Conservation (phyloP, 2,888 invertebrate genomes). For the Phalera bucephala region DNA sequence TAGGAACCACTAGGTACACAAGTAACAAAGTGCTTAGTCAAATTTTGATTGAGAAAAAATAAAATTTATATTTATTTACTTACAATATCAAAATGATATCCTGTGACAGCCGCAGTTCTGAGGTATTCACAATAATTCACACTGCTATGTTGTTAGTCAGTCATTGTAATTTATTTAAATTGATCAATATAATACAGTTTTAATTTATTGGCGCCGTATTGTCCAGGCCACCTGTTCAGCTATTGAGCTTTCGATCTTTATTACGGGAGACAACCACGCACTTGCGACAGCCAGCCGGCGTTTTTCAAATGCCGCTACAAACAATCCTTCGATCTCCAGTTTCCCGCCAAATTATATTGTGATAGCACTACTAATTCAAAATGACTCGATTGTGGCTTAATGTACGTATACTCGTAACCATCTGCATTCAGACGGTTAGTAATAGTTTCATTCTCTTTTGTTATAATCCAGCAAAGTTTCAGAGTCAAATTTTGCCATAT, state of each 20-base stretch:
- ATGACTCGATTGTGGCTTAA: no score
- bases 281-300: slow-evolving; percentile 42
- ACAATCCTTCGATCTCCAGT: slow-evolving; percentile 23
- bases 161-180: background rate
- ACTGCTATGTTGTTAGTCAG: background rate
- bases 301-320: slow-evolving; percentile 48
- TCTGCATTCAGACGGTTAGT: no score
- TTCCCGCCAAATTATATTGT: slow-evolving; percentile 43
- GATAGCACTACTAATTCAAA: slow-evolving; percentile 7
- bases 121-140: background rate
- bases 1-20: no score
- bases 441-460: no score
- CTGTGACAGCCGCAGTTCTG: background rate
- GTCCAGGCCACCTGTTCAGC: slow-evolving; percentile 25
- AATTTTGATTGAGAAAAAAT: no score
- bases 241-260: slow-evolving; percentile 31
- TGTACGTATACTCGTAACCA: no score
- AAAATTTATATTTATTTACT: slow-evolving; percentile 10
- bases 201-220: background rate
- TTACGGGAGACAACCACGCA: slow-evolving; percentile 19
- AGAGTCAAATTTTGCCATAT: no score
- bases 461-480: no score
- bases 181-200: background rate
- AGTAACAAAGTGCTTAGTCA: no score
- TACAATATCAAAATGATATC: slow-evolving; percentile 15